Conservation (phyloP, 2,888 invertebrate species). For the Ischnus inquisitorius region DNA sequence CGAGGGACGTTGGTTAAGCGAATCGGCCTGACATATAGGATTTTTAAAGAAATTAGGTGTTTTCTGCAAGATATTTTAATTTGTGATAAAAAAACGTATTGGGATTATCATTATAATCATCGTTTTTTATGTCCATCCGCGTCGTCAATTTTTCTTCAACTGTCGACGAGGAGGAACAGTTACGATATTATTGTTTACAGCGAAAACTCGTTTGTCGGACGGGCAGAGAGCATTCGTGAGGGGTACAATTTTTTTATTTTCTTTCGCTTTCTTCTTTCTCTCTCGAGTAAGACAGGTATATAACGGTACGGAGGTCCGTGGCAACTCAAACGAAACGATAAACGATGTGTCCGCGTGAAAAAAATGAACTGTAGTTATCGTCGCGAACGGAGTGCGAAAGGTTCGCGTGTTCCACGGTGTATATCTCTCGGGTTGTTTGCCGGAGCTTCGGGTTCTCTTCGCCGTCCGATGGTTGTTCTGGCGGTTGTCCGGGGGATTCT, state of each 20-base stretch:
- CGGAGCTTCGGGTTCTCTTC: constrained; percentile 25
- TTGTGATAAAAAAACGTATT: not conserved
- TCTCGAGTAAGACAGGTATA: constrained; percentile 1
- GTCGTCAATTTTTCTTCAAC: constrained; percentile 11
- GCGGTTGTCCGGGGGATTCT: constrained; percentile 45
- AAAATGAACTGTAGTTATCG: constrained; percentile 61
- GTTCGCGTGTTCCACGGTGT: constrained; percentile 57
- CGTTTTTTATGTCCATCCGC: not conserved
- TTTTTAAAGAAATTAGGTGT: not conserved
- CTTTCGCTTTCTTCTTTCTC: too few species aligned
- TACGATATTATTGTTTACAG: constrained; percentile 19
- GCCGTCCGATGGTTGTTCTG: constrained; percentile 30
- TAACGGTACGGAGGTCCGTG: constrained; percentile 30
- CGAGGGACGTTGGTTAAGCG: not conserved
- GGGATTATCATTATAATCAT: not conserved
- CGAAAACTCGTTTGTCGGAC: not conserved
- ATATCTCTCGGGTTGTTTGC: constrained; percentile 47
- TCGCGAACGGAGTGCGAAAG: constrained; percentile 55
- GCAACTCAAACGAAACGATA: constrained; percentile 56
- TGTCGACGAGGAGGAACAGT: not conserved
- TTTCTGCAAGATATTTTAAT: not conserved
- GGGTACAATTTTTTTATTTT: not conserved
- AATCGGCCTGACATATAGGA: too few species aligned
- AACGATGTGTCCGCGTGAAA: constrained; percentile 63
- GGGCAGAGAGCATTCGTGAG: not conserved